Evolutionary conservation across 2,888 invertebrate species (phyloP), one percentile per base, ranked within the genome.

Genomic region (Melikaiella ostensackeni): DNA sequence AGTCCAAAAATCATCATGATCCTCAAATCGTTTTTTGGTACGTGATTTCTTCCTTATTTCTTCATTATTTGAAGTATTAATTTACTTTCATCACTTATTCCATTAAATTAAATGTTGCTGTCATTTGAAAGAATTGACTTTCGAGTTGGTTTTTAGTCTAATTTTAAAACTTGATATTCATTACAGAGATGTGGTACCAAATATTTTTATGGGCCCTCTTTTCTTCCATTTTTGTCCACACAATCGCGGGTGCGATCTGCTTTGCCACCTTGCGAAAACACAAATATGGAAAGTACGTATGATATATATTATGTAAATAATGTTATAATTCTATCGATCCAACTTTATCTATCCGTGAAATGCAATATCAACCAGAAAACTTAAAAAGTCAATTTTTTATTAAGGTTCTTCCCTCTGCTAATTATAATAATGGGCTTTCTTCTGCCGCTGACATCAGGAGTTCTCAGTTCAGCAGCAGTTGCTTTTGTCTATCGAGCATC

Each of bases 161-260:
- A n/a, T 50, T 35, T 35, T 70, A 70, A 11, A 50, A 50, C 19
- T 6, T 27, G 4, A 27, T 30, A 59, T 50, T 27, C n/a, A 33
- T 96, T 93, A 93, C 95, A 93, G 98, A 98, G 92, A 98, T 98
- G 96, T 98, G 98, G 98, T 98, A 98, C 92, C 97, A 98, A 90
- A 96, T 98, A 91, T 98, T 98, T 92, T 93, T 98, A 88, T 98
- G 98, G 98, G 97, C 97, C 79, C 93, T 98, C 88, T 97, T 98
- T 91, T 98, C 98, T 19, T 98, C 98, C 74, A 94, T 98, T 88
- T 95, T 98, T 90, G 97, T 98, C 84, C 98, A 98, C 92, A 96
- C 95, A 75, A 96, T 98, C 90, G 98, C 98, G 77, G 97, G 97
- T 76, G 92, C 97, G 75, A 97, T 98, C 84, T 97, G 98, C 70